Base-by-base conservation (phyloP, 2,888 invertebrate species). In the Sinopyrophorus schimmeli region DNA sequence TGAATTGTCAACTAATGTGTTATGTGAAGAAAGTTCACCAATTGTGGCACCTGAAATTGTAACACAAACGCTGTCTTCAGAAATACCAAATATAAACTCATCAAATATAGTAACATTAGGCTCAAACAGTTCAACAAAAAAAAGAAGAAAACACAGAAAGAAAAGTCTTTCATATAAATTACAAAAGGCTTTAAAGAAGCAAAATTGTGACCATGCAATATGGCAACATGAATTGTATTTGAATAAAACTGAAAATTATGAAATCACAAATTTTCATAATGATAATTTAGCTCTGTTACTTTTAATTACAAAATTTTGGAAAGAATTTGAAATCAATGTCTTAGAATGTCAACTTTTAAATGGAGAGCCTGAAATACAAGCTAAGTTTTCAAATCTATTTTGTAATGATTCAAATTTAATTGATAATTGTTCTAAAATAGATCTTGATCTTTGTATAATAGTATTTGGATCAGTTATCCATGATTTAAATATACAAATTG, bases 211-310 rank as follows among this genome's bases (percentile, higher is more conserved):
- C 51, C 51, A 75, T 39, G 74, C 74, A 17, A 68, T 80, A 39
- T 80, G 80, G 80, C 74, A 77, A 64, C 79, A 81, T 58, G 80
- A 81, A 62, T 66, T 70, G 47, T 79, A 70, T 66, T 65, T 77
- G 53, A 78, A 77, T 1, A 70, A 66, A 54, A 73, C 71, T 60
- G 73, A 76, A 5, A 74, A 70, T 55, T 75, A 76, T 58, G 55
- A 74, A 1, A 68, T 76, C 11, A 75, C 76, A 11, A 49, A 42
- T 24, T 39, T 54, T 23, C 44, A 57, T 26, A 52, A 58, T 10
- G 35, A 57, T 21, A 39, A 40, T 32, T 38, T 17, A 16, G 16
- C 53, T 40, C 42, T 62, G 9, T 7, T 54, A 7, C 59, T 67
- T 47, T 47, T 42, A 31, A 51, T 67, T 24, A 53, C 44, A 16